These are phyloP conservation scores for Catharus minimus DNA, from an alignment of 2,113 vertebrate species.

Conservation along the genomic window DNA sequence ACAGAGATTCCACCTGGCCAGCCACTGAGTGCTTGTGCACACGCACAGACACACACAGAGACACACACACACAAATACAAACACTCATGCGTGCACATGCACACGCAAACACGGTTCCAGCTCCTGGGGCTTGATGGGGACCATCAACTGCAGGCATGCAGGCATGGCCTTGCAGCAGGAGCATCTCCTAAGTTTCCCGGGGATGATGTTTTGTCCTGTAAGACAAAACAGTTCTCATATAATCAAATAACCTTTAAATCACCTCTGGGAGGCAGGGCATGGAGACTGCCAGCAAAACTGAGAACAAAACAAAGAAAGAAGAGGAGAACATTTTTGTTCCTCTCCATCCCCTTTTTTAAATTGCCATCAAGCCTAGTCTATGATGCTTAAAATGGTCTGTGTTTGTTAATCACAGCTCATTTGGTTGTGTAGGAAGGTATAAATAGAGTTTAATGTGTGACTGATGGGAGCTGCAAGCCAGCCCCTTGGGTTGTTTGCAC, in stretches of 20 bases:
- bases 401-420: not conserved
- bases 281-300: not conserved
- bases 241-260: not conserved
- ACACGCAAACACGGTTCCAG: not conserved
- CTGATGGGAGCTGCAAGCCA: not conserved
- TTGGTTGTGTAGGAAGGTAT: not conserved
- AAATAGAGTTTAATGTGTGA: not conserved
- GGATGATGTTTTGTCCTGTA: not conserved
- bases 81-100: accelerated
- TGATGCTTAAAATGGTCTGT: not conserved
- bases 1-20: not conserved
- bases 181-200: not conserved
- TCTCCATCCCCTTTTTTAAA: not conserved
- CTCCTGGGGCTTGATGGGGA: not conserved
- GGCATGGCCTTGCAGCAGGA: not conserved
- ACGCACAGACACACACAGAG: not conserved
- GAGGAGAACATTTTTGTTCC: not conserved
- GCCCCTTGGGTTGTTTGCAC: not conserved
- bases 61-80: accelerated
- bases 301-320: not conserved
- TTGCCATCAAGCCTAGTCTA: not conserved
- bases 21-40: accelerated
- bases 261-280: not conserved
- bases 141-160: not conserved
- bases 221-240: not conserved